These are phyloP conservation scores for Baccha elongata DNA, from an alignment of 2,888 invertebrate genomes.

Conservation along the genomic window DNA sequence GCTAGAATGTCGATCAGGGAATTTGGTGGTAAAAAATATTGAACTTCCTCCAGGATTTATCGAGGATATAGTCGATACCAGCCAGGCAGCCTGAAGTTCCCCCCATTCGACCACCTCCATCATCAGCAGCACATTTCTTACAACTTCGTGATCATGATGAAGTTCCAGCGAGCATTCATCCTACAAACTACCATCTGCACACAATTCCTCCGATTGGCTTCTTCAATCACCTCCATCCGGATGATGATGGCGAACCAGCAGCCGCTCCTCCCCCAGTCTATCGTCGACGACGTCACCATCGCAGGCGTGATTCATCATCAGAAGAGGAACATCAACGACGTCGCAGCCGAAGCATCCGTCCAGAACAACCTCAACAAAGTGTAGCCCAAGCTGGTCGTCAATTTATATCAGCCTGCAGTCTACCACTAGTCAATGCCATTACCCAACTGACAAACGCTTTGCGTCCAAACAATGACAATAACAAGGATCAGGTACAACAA, in stretches of 20 bases:
- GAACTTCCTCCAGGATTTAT: conserved; percentile 88
- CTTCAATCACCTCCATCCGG: conserved; percentile 82
- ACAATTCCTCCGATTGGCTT: conserved; percentile 83
- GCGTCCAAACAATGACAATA: conserved; percentile 82
- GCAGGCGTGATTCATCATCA: conserved; percentile 84
- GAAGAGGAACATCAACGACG: conserved; percentile 83
- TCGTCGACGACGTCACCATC: conserved; percentile 83
- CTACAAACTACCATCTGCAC: conserved; percentile 83
- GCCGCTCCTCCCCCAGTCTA: conserved; percentile 80
- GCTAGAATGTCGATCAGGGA: conserved; percentile 87
- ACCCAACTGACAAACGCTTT: conserved; percentile 87
- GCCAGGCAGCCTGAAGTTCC: conserved; percentile 60
- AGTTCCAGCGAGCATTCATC: conserved; percentile 82
- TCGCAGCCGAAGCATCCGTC: conserved; percentile 81
- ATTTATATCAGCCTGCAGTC: conserved; percentile 87
- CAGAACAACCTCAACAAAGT: conserved; percentile 84
- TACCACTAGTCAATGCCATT: conserved; percentile 86
- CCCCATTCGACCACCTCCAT: conserved; percentile 61
- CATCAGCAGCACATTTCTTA: conserved; percentile 25
- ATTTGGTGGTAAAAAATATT: conserved; percentile 86
- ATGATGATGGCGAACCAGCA: conserved; percentile 81
- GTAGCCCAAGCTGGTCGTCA: conserved; percentile 88
- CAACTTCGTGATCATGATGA: conserved; percentile 67
- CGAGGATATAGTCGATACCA: conserved; percentile 84
- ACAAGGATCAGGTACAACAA: conserved; percentile 78